Evolutionary conservation across 37 sponge, comb jelly and placozoan species (phyloP).

Genomic region (Ephydatia muelleri): DNA sequence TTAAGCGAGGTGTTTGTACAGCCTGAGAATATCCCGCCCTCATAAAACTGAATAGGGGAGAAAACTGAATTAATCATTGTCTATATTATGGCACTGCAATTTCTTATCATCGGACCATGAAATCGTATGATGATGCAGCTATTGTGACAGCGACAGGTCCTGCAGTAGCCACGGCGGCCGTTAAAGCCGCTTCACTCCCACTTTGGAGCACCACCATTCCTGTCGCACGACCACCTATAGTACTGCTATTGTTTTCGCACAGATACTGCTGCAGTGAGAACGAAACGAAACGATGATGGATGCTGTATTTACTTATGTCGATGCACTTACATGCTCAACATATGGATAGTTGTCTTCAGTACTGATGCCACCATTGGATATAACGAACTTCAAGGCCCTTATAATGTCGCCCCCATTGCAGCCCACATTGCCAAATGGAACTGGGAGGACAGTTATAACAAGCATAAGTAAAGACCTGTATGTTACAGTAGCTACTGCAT

Average conservation of each 20-base stretch:
- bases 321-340: slow-evolving; percentile 52
- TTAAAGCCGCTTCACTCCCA: slow-evolving; percentile 48
- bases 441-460: slow-evolving; percentile 3
- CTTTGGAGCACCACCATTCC: slow-evolving; percentile 18
- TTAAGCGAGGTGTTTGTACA: slow-evolving; percentile 19
- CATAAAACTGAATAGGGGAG: slow-evolving; percentile 16
- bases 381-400: slow-evolving; percentile 44
- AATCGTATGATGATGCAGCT: slow-evolving; percentile 45
- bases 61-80: background rate
- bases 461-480: background rate
- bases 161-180: slow-evolving; percentile 61
- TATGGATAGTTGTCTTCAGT: slow-evolving; percentile 48
- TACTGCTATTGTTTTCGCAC: slow-evolving; percentile 39
- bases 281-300: background rate
- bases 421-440: slow-evolving; percentile 67
- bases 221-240: slow-evolving; percentile 27
- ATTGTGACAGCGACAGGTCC: slow-evolving; percentile 76
- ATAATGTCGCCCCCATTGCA: slow-evolving; percentile 70
- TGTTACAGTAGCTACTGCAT: no score
- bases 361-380: slow-evolving; percentile 50
- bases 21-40: slow-evolving; percentile 3
- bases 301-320: background rate
- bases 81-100: no score
- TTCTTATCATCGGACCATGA: slow-evolving; percentile 14
- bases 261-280: slow-evolving; percentile 17